phyloP scores from a whole-genome alignment of 1,140 invertebrate genomes.

The Nasonia giraulti region DNA sequence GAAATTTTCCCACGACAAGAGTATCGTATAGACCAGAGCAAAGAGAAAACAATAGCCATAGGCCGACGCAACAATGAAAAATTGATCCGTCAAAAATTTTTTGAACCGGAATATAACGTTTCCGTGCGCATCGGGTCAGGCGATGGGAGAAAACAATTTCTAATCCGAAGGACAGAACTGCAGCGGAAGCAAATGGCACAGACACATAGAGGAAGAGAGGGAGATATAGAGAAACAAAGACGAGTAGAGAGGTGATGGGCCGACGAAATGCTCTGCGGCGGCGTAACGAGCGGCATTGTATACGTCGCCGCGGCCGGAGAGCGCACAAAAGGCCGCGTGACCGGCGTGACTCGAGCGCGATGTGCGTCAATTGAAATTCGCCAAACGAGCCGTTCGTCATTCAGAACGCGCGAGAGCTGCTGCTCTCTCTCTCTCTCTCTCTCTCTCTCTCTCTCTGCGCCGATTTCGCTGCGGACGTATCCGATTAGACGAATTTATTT shows the following conservation, averaged over 20 bases:
- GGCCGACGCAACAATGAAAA: no score
- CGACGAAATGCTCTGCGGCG: not conserved
- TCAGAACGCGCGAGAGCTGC: not conserved
- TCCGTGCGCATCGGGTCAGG: no score
- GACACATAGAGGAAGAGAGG: not conserved
- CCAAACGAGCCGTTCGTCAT: conserved; percentile 14
- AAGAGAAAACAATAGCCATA: no score
- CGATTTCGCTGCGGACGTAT: not conserved
- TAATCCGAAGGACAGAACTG: conserved; percentile 7
- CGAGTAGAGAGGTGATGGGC: not conserved
- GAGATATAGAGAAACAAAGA: not conserved
- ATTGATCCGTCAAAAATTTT: no score
- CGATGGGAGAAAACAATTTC: conserved; percentile 22
- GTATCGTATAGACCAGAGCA: no score
- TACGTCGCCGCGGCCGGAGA: not conserved
- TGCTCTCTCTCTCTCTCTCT: no score
- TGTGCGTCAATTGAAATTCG: conserved; percentile 42
- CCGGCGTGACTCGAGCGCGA: not conserved
- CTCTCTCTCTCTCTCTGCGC: no score
- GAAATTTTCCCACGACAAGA: no score
- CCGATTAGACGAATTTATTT: not conserved
- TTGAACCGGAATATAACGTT: no score
- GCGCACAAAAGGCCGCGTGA: conserved; percentile 29
- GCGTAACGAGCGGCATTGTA: conserved; percentile 33
- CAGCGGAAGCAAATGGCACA: not conserved